These are phyloP conservation scores for Zelostemma sp. DNA, from an alignment of 1,140 invertebrate genomes.

Conservation along the genomic window DNA sequence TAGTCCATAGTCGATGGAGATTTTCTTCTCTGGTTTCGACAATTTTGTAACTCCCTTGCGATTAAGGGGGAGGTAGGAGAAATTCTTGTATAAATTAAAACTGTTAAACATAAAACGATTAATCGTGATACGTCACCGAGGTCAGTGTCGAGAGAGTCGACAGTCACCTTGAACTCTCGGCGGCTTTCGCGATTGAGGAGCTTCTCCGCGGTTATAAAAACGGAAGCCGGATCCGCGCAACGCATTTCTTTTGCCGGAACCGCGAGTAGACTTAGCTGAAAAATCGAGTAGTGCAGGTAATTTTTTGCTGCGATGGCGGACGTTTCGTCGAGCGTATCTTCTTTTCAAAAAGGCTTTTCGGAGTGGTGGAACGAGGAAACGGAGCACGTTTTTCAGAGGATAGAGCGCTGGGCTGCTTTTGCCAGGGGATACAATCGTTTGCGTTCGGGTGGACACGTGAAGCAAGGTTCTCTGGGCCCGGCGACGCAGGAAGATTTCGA, in stretches of 20 bases:
- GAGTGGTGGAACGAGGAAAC: slow-evolving; percentile 66
- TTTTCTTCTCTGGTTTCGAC: neutral
- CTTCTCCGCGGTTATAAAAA: neutral
- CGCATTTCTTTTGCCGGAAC: neutral
- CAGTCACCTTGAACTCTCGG: neutral
- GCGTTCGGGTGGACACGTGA: slow-evolving; percentile 39
- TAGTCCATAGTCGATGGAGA: no score
- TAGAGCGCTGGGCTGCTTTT: slow-evolving; percentile 62
- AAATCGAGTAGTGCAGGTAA: neutral
- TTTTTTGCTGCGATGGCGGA: neutral
- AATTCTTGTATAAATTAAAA: neutral
- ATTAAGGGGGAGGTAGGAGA: no score
- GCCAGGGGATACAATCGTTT: slow-evolving; percentile 63
- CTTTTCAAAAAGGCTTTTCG: slow-evolving; percentile 48
- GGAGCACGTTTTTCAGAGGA: slow-evolving; percentile 61
- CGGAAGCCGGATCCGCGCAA: neutral
- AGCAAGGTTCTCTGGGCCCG: neutral
- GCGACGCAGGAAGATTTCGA: slow-evolving; percentile 48
- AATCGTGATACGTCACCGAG: no score
- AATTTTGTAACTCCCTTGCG: neutral
- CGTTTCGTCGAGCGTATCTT: neutral
- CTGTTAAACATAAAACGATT: no score
- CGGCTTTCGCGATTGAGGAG: neutral
- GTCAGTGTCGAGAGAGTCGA: neutral
- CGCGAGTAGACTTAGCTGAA: no score